Evolutionary conservation across 2,888 invertebrate species (phyloP), one percentile per base, ranked within the genome.

Genomic region (Cecidostiba fungosa): DNA sequence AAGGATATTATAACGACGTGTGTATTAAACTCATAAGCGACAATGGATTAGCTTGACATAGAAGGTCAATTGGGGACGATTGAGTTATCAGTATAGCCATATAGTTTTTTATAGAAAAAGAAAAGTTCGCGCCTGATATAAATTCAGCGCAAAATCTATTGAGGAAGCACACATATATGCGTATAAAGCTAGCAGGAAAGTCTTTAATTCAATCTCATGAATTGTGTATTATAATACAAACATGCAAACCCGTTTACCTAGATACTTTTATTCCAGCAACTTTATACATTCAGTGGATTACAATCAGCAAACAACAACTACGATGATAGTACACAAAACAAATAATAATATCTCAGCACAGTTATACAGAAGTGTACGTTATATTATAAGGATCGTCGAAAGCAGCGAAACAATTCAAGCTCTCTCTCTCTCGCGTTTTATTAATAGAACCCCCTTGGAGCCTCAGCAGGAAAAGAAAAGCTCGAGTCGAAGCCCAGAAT

Each of bases 361-460:
- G 50, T 36, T 6, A 10, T 12, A 39, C 39, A 39, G 39, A 8
- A 10, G 12, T 43, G 12, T 43, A 43, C 12, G 43, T 43, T 12
- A 12, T 43, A 50, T 50, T 50, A 50, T 50, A 50, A 59, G 19
- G 19, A 59, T 59, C n/a, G 54, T n/a, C 50, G 50, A 50, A 50
- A 50, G 19, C 19, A 50, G 19, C 54, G 54, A 59, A 59, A 59
- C n/a, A 59, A 59, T 59, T 10, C 43, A 23, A 73, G 26, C 43
- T 23, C 62, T 26, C 66, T 23, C 26, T n/a, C 66, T 3, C 66
- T n/a, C 39, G 72, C 72, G 73, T 47, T 73, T 43, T 23, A 73
- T 43, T 26, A 47, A 72, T 39, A 39, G 66, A 66, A 59, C 4
- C 54, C 54, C 54, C 14, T 23, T 66, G 29, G 66, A 62, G 50